Conservation (phyloP, 2,113 vertebrate genomes). For the Turdus rufiventris region DNA sequence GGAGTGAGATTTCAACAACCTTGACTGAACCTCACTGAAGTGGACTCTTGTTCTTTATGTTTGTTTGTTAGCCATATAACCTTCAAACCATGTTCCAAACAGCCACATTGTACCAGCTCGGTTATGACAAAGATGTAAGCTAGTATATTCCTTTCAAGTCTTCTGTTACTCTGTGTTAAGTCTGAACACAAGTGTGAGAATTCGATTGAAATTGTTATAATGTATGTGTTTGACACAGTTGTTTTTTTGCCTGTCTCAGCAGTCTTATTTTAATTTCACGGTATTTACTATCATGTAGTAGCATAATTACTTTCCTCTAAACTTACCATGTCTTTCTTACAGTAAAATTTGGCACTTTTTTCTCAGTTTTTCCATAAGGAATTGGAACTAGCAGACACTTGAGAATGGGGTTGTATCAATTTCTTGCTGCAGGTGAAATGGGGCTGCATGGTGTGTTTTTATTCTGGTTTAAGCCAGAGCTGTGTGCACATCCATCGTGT, state of each 20-base stretch:
- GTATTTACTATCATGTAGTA: background rate
- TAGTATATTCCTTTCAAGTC: background rate
- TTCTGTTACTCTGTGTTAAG: background rate
- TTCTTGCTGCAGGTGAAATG: background rate
- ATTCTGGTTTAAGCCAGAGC: background rate
- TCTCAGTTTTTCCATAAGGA: background rate
- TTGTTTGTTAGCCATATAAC: background rate
- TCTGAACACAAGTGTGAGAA: background rate
- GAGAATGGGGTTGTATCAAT: background rate
- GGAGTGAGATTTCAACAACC: background rate
- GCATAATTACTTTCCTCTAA: background rate
- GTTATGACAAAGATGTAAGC: background rate
- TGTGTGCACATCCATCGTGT: rapidly evolving
- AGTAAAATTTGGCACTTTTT: background rate
- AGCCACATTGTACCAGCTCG: background rate
- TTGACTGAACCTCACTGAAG: background rate
- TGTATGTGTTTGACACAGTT: background rate
- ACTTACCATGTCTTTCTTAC: background rate
- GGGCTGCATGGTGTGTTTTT: background rate
- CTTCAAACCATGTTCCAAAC: background rate
- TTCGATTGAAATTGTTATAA: background rate
- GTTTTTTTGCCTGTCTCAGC: background rate
- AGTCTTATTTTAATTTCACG: background rate
- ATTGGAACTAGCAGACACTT: background rate
- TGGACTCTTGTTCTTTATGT: background rate